A percentile compares a stretch with the other conserved stretches of the same genome.
Conservation (phyloP, 1,140 invertebrate genomes). For the Bombus breviceps region DNA sequence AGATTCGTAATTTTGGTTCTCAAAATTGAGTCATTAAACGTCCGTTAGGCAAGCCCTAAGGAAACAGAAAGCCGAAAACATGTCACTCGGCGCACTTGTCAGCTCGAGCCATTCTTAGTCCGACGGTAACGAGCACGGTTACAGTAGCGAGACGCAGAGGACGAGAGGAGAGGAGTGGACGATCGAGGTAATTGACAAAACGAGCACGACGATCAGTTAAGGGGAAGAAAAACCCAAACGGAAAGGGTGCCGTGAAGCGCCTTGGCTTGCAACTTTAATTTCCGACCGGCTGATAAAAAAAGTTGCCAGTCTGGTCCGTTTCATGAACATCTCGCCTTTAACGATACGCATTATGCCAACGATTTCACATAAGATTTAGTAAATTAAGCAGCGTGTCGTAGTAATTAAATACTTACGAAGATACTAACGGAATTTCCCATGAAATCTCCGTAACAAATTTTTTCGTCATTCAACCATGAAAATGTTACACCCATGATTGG, state of each 20-base stretch:
- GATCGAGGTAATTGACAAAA: constrained; percentile 22
- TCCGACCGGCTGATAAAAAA: constrained; percentile 33
- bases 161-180: not conserved
- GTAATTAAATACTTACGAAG: not conserved
- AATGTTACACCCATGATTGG: no score
- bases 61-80: not conserved
- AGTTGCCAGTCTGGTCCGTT: constrained; percentile 34
- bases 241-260: not conserved
- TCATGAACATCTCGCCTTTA: not conserved
- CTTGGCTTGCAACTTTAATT: constrained; percentile 16
- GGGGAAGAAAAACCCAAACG: not conserved
- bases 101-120: not conserved
- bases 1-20: not conserved
- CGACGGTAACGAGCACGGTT: constrained; percentile 19
- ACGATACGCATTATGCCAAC: constrained; percentile 38
- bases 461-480: no score
- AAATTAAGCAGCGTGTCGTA: not conserved
- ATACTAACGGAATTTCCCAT: not conserved
- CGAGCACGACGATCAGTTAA: not conserved
- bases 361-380: constrained; percentile 19
- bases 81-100: not conserved
- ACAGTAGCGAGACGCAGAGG: not conserved
- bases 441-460: not conserved
- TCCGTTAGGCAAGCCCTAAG: not conserved
- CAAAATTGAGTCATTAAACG: not conserved